Evolutionary conservation across 2,797 vertebrate species (phyloP).

Genomic region (Pangasius djambal): DNA sequence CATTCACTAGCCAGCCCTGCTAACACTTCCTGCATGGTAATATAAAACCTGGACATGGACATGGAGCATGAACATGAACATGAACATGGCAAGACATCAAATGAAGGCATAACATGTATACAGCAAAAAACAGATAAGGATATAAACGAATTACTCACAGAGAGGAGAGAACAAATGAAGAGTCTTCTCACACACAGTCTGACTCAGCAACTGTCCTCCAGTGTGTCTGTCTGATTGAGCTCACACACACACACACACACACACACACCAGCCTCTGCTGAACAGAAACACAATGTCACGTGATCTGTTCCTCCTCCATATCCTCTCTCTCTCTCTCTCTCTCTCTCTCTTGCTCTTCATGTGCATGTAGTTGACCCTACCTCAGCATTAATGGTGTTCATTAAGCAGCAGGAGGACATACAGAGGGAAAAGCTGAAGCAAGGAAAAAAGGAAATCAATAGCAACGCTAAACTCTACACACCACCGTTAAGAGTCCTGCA

Average conservation of each 20-base stretch:
- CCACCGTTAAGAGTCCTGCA: neutral
- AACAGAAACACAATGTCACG: neutral
- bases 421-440: constrained; percentile 4
- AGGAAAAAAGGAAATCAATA: neutral
- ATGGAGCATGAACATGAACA: neutral
- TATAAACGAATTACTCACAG: constrained; percentile 22
- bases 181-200: neutral
- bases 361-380: neutral
- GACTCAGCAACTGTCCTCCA: neutral
- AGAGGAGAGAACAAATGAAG: neutral
- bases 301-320: constrained; percentile 12
- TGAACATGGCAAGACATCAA: neutral
- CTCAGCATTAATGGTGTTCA: neutral
- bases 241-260: constrained; percentile 19
- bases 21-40: neutral
- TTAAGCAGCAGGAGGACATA: neutral
- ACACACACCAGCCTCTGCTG: neutral
- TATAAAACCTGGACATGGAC: neutral
- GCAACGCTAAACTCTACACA: neutral
- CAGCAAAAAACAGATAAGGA: neutral
- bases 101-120: neutral
- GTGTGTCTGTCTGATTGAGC: neutral
- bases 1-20: neutral
- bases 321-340: neutral
- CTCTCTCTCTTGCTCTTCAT: neutral